Conservation (phyloP, 1,140 invertebrate genomes). For the Drosophila guanche region DNA sequence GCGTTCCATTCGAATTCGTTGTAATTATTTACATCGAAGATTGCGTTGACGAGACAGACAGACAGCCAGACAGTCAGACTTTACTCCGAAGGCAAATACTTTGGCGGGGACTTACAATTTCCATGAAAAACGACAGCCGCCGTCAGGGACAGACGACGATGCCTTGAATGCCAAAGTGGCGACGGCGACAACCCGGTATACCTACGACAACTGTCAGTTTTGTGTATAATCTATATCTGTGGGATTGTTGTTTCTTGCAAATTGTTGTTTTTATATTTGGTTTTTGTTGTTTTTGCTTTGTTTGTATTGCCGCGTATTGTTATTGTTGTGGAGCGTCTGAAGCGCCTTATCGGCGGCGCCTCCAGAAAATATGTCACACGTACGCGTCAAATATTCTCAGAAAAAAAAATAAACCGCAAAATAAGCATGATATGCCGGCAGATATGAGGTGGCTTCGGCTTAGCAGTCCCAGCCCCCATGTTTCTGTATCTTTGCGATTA, state of each 20-base stretch:
- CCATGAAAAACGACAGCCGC: slow-evolving; percentile 15
- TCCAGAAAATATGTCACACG: slow-evolving; percentile 79
- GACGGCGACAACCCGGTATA: slow-evolving; percentile 16
- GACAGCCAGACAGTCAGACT: slow-evolving; percentile 20
- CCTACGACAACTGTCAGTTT: slow-evolving; percentile 47
- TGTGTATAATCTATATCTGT: slow-evolving; percentile 58
- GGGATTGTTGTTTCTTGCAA: slow-evolving; percentile 49
- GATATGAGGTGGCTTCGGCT: slow-evolving; percentile 33
- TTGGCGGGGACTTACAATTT: slow-evolving; percentile 47
- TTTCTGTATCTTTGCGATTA: slow-evolving; percentile 10
- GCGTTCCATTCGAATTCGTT: slow-evolving; percentile 50
- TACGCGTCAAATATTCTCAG: slow-evolving; percentile 73
- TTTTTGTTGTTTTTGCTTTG: slow-evolving; percentile 17
- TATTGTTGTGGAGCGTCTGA: slow-evolving; percentile 33
- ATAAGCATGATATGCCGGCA: slow-evolving; percentile 44
- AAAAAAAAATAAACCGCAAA: slow-evolving; percentile 71
- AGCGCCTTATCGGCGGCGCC: slow-evolving; percentile 74
- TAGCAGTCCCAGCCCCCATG: background rate
- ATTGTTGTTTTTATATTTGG: slow-evolving; percentile 29
- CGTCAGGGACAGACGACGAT: background rate
- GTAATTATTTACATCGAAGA: slow-evolving; percentile 75
- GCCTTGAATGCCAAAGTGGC: slow-evolving; percentile 58
- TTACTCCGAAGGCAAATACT: slow-evolving; percentile 24
- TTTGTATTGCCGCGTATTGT: slow-evolving; percentile 18
- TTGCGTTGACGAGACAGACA: slow-evolving; percentile 37